These are phyloP conservation scores for Tenualosa thibaudeaui DNA, from an alignment of 2,797 vertebrate genomes.

Conservation along the genomic window DNA sequence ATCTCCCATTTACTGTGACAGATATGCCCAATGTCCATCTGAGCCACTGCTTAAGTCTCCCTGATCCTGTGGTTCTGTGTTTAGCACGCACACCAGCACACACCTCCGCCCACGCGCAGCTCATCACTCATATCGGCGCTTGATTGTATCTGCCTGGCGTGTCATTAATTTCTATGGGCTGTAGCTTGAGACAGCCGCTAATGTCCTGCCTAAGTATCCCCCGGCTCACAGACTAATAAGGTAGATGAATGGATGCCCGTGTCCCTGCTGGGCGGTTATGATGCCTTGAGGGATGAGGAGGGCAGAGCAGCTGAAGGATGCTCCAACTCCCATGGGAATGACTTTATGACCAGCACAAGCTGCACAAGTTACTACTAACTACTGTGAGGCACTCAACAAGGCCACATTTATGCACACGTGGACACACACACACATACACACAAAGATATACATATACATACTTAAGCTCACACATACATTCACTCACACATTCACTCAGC, in stretches of 20 bases:
- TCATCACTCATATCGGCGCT: constrained; percentile 69
- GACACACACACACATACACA: not conserved
- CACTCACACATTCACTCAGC: not conserved
- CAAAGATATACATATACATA: not conserved
- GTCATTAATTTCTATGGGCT: constrained; percentile 75
- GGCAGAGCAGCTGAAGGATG: constrained; percentile 56
- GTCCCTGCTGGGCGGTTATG: constrained; percentile 72
- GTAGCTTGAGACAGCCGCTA: constrained; percentile 68
- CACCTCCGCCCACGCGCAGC: constrained; percentile 62
- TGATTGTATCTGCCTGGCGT: constrained; percentile 72
- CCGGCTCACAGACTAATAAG: constrained; percentile 70
- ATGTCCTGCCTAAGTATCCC: constrained; percentile 73
- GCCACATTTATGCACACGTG: not conserved
- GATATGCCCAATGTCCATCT: not conserved
- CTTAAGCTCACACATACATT: not conserved
- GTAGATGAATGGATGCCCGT: constrained; percentile 72
- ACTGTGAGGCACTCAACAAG: constrained; percentile 43
- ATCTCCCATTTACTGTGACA: not conserved
- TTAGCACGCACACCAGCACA: constrained; percentile 60
- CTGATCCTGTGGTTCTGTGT: constrained; percentile 38
- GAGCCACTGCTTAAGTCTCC: not conserved
- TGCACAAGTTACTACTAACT: not conserved
- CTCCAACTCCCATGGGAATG: constrained; percentile 43
- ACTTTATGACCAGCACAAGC: not conserved
- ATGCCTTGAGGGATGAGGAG: constrained; percentile 71